These are phyloP conservation scores for Protophormia terraenovae DNA, from an alignment of 2,888 invertebrate genomes.

Conservation along the genomic window DNA sequence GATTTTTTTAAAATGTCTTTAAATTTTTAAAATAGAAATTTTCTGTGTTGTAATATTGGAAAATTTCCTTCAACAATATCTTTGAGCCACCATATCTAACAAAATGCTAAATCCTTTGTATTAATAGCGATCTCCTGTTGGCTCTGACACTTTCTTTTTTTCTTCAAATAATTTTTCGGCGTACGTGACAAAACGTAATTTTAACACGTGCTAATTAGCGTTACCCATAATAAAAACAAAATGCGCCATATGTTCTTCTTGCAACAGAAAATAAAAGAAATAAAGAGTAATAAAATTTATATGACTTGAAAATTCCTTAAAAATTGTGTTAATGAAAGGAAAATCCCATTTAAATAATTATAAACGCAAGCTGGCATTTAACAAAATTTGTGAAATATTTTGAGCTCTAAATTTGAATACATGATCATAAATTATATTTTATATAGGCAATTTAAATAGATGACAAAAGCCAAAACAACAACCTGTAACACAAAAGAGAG, in stretches of 20 bases:
- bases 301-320: background rate
- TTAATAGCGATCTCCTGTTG: background rate
- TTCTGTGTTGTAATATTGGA: too few species aligned
- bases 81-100: background rate
- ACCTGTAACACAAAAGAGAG: background rate
- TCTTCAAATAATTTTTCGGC: background rate
- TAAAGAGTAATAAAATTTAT: conserved; percentile 20
- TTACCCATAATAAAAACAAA: background rate
- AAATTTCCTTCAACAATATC: background rate
- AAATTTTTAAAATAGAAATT: too few species aligned
- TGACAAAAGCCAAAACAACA: conserved; percentile 22
- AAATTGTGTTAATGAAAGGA: conserved; percentile 38
- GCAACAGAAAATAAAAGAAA: too few species aligned
- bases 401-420: background rate
- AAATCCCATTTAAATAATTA: conserved; percentile 30
- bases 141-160: background rate
- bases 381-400: background rate
- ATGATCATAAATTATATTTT: background rate
- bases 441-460: background rate
- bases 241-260: conserved; percentile 32
- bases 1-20: too few species aligned
- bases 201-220: conserved; percentile 6
- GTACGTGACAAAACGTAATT: conserved; percentile 33
- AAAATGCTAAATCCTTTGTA: background rate
- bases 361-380: background rate